Conservation (phyloP, 2,888 invertebrate genomes). For the Aporophyla nigra region DNA sequence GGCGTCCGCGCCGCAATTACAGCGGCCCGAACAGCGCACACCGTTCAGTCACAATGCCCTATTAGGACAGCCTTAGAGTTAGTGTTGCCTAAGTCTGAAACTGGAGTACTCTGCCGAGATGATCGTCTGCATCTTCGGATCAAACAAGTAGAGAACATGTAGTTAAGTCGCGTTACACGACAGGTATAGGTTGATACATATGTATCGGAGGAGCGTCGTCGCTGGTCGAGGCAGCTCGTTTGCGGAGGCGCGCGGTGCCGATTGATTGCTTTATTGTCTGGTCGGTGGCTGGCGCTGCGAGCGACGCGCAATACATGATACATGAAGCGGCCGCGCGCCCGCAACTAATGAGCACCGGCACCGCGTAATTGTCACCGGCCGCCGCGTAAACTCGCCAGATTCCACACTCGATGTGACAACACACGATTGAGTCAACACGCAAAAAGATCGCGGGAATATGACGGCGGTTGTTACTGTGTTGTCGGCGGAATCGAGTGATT, state of each 20-base stretch:
- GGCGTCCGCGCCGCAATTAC: conserved; percentile 89
- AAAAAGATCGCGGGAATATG: conserved; percentile 79
- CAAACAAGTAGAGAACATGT: conserved; percentile 50
- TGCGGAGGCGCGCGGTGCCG: conserved; percentile 79
- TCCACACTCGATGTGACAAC: conserved; percentile 72
- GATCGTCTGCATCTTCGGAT: conserved; percentile 53
- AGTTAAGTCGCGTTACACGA: conserved; percentile 65
- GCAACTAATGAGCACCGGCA: conserved; percentile 86
- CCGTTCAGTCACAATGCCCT: conserved; percentile 81
- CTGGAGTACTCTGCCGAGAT: conserved; percentile 58
- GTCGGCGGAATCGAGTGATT: conserved; percentile 73
- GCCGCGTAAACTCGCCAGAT: conserved; percentile 74
- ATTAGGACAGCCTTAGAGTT: conserved; percentile 78
- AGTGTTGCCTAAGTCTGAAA: conserved; percentile 62
- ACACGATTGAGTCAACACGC: conserved; percentile 79
- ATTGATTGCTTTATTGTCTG: conserved; percentile 90
- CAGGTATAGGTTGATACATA: conserved; percentile 71
- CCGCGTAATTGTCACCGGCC: conserved; percentile 85
- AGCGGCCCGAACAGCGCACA: conserved; percentile 77
- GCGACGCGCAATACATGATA: conserved; percentile 88
- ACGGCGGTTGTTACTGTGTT: conserved; percentile 76
- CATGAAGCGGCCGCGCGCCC: conserved; percentile 84
- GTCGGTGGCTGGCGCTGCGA: conserved; percentile 74
- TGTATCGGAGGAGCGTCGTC: conserved; percentile 71
- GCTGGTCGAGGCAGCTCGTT: conserved; percentile 79